These are phyloP conservation scores for Meloidogyne chitwoodi DNA, from an alignment of 1,140 invertebrate genomes.

Conservation along the genomic window DNA sequence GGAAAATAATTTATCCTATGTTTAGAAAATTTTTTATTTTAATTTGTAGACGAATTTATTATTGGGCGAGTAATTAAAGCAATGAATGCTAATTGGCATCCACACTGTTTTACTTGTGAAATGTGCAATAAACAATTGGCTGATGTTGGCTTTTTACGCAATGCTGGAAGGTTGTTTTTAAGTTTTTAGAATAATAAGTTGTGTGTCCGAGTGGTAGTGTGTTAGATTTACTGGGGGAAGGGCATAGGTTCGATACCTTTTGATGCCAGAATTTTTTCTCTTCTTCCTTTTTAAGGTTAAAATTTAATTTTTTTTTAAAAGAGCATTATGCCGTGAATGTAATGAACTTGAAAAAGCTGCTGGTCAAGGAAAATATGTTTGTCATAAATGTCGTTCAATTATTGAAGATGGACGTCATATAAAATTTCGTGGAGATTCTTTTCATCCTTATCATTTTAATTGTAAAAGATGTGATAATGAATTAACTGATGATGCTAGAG, in stretches of 20 bases:
- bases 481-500: slow-evolving; percentile 77
- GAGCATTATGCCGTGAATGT: slow-evolving; percentile 92
- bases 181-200: neutral
- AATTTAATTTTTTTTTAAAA: slow-evolving; percentile 50
- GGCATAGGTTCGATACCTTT: neutral
- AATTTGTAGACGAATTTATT: slow-evolving; percentile 54
- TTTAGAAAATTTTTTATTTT: neutral
- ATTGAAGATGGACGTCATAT: slow-evolving; percentile 94
- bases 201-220: neutral
- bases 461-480: slow-evolving; percentile 69
- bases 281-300: neutral
- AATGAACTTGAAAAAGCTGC: slow-evolving; percentile 90
- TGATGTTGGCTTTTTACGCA: slow-evolving; percentile 78
- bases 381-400: slow-evolving; percentile 95
- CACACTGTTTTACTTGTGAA: slow-evolving; percentile 91
- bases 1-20: neutral
- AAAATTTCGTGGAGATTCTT: slow-evolving; percentile 89
- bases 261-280: neutral
- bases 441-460: slow-evolving; percentile 98
- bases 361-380: slow-evolving; percentile 91
- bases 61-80: slow-evolving; percentile 90
- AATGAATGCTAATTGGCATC: slow-evolving; percentile 98
- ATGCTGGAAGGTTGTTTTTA: slow-evolving; percentile 53
- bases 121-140: slow-evolving; percentile 83
- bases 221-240: neutral